Evolutionary conservation across 2,113 vertebrate species (phyloP), one percentile per base, ranked within the genome.

Genomic region (Jaculus jaculus): DNA sequence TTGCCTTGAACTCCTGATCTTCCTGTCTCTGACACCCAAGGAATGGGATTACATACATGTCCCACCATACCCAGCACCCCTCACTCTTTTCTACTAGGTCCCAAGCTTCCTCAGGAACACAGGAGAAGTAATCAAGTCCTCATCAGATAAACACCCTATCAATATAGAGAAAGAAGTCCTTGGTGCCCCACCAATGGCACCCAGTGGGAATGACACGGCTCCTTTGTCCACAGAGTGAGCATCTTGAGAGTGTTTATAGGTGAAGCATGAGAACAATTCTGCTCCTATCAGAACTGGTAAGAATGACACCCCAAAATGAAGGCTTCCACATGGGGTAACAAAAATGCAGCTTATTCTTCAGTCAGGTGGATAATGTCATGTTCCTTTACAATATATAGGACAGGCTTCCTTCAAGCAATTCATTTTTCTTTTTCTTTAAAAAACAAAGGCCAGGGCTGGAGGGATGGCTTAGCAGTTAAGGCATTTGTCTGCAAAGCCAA

Each of bases 171-270:
- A 69, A 23, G 66, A 8, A 65, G 65, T n/a, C 20, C 61, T 30
- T 24, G 5, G 75, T 26, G 39, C 32, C 69, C n/a, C 2, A 58
- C 26, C 26, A 60, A 5, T 30, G 23, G 65, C 4, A 18, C 42
- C 69, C 47, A 58, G 3, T 0, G 1, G 72, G 51, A n/a, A 71
- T 5, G 13, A 16, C 12, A 9, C 1, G 32, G 5, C 10, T 54
- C 92, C 20, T 58, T 15, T 47, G 32, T 5, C 54, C 15, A 5
- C 10, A 34, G 32, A 34, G 24, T 20, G 3, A 23, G 51, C n/a
- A 18, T 3, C 39, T 60, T 87, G 4, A 66, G 28, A 20, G 2
- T 11, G 9, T 3, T n/a, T 17, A 7, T 8, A 71, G 58, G 26
- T 12, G 32, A 68, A 71, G 28, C 9, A 60, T 10, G 12, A 63